Conservation (phyloP, 2,797 vertebrate species). For the Rhabdomys pumilio region DNA sequence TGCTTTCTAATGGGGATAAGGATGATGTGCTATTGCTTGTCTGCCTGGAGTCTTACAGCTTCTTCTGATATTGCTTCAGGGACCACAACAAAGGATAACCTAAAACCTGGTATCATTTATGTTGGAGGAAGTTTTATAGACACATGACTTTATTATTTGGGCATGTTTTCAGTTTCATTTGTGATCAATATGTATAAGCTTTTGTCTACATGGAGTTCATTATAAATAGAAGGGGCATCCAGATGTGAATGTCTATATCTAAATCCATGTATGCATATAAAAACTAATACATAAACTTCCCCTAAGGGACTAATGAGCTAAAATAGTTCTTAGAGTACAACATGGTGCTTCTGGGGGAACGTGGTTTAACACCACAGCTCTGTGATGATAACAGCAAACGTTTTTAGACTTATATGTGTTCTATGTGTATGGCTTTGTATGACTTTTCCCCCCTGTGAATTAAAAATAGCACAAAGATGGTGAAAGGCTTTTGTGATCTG, state of each 20-base stretch:
- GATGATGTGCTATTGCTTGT: background rate
- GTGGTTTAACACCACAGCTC: background rate
- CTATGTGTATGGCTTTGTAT: conserved; percentile 2
- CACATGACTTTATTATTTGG: conserved; percentile 12
- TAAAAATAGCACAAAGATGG: background rate
- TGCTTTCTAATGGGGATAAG: background rate
- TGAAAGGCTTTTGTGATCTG: conserved; percentile 26
- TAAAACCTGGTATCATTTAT: conserved; percentile 42
- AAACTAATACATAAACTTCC: background rate
- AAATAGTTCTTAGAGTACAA: background rate
- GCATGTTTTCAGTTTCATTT: conserved; percentile 25
- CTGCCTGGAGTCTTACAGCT: background rate
- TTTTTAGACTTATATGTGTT: background rate
- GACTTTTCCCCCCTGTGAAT: background rate
- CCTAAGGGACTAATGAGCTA: background rate
- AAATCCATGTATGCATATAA: background rate
- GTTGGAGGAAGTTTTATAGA: conserved; percentile 12
- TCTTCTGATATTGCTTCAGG: background rate
- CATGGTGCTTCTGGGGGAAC: background rate
- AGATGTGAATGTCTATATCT: background rate
- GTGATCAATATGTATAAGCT: conserved; percentile 10
- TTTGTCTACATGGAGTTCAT: background rate
- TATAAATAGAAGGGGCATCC: background rate
- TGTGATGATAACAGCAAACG: background rate
- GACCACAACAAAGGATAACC: background rate